Base-by-base conservation (phyloP, 2,113 vertebrate species). In the Orientallactaga bullata region DNA sequence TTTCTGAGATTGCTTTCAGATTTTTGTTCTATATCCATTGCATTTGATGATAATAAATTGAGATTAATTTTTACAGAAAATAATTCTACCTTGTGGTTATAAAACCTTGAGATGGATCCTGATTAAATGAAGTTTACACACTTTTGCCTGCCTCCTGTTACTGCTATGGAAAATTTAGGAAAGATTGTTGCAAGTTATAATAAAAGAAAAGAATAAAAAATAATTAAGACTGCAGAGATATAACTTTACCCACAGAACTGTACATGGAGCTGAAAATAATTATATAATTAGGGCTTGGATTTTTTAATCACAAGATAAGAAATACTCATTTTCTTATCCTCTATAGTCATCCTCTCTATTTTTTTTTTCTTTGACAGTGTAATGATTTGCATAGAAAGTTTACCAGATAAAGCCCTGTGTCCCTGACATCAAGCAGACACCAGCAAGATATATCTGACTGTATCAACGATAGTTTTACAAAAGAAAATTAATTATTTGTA, bases 301-400 rank as follows among this genome's bases (percentile, higher is more conserved):
- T 88, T 85, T 83, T 77, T 93, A 65, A 87, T 60, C 47, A 84
- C 55, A 20, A 66, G 32, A 82, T 72, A 74, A 84, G 11, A 65
- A 37, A 23, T 30, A 74, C 55, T 77, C 84, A 89, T 82, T 93
- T 92, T 84, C 39, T 77, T 81, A 92, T 90, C 15, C 42, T 47
- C 42, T 47, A 47, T 47, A 47, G 42, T 47, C 15, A 55, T 77
- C 24, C 84, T 90, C 69, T 47, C 3, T n/a, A 80, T 26, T 30
- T 80, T 55, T 89, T 89, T 60, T 12, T 28, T 85, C 28, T 94
- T 89, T 84, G 55, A 72, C 21, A 84, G 30, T 39, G 15, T 78
- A 3, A 85, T 78, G 35, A 93, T 93, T 73, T 94, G 15, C 4
- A 47, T 69, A 55, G 58, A 90, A 60, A n/a, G 42, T 76, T 92